Evolutionary conservation across 2,888 invertebrate species (phyloP).

Genomic region (Caenorhabditis panamensis): DNA sequence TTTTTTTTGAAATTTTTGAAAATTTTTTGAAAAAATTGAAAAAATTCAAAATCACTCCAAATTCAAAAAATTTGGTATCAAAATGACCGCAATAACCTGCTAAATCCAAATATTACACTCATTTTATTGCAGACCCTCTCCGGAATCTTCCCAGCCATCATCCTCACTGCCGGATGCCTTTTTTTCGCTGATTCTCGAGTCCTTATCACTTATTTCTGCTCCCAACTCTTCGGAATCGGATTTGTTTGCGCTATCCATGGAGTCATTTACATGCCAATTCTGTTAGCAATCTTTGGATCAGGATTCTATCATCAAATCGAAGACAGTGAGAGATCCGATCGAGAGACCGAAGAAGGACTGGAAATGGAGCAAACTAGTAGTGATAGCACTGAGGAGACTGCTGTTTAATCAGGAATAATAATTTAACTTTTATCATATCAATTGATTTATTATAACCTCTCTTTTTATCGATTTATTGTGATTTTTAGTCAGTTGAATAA

Average conservation of each 20-base stretch:
- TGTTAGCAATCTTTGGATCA: conserved; percentile 42
- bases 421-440: too few relatives aligned
- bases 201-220: conserved; percentile 50
- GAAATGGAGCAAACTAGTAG: background rate
- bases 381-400: background rate
- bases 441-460: too few relatives aligned
- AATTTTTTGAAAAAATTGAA: background rate
- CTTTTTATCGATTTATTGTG: too few relatives aligned
- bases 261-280: conserved; percentile 47
- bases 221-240: conserved; percentile 48
- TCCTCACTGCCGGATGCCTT: conserved; percentile 35
- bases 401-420: too few relatives aligned
- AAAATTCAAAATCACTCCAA: background rate
- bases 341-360: background rate
- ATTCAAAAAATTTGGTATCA: too few relatives aligned
- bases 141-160: conserved; percentile 52
- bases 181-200: conserved; percentile 50
- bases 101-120: too few relatives aligned
- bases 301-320: conserved; percentile 30
- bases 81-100: too few relatives aligned
- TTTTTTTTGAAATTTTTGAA: background rate
- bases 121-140: conserved; percentile 52
- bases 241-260: conserved; percentile 39
- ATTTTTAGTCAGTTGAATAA: too few relatives aligned
- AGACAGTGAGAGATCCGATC: conserved; percentile 4